Conservation (phyloP, 1,140 invertebrate genomes). For the Euglossa dilemma region DNA sequence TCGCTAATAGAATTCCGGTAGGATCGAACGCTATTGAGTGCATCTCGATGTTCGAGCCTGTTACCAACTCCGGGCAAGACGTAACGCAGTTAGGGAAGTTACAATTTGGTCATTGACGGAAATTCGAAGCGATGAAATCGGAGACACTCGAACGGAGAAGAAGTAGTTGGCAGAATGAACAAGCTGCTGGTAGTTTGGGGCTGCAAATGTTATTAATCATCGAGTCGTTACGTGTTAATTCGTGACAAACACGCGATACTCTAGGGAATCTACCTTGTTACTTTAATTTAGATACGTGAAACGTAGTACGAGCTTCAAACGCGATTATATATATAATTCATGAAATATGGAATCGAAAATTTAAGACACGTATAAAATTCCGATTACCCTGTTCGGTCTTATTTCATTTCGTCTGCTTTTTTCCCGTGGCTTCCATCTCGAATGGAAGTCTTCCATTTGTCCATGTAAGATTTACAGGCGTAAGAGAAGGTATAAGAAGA, state of each 20-base stretch:
- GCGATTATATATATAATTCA: no score
- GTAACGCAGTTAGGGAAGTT: constrained; percentile 32
- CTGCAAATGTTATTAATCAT: background rate
- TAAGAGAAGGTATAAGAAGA: background rate
- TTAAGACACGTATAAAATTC: no score
- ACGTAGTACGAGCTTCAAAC: no score
- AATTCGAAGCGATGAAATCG: background rate
- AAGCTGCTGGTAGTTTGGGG: background rate
- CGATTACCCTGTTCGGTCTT: no score
- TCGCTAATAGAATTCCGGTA: constrained; percentile 25
- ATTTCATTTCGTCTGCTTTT: no score
- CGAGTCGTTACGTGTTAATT: no score
- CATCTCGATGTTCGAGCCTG: constrained; percentile 17
- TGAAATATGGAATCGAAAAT: no score
- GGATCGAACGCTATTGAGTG: constrained; percentile 7
- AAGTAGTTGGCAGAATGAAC: background rate
- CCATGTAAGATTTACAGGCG: no score
- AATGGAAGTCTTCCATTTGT: no score
- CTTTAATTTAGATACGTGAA: no score
- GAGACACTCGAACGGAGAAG: background rate
- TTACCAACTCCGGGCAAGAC: background rate
- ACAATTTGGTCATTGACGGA: background rate
- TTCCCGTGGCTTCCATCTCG: no score
- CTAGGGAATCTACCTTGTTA: no score
- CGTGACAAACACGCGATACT: background rate